Percentiles rank a stretch among this genome's conserved stretches.
These are phyloP conservation scores for Parapsyche elsis DNA, from an alignment of 1,140 invertebrate species.

Conservation along the genomic window DNA sequence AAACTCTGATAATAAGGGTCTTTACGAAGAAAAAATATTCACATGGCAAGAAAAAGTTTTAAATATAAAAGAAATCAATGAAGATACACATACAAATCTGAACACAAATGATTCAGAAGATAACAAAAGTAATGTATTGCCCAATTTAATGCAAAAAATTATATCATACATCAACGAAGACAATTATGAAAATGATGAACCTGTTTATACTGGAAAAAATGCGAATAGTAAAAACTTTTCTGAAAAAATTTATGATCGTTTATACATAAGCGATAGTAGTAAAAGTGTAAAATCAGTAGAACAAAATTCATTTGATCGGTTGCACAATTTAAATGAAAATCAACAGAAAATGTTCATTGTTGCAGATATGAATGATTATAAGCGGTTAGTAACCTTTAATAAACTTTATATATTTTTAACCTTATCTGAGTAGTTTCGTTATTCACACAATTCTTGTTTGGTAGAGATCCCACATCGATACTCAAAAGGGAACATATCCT, in stretches of 20 bases:
- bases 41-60: conserved; percentile 64
- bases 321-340: neutral
- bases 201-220: neutral
- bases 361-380: conserved; percentile 52
- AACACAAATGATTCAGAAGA: conserved; percentile 59
- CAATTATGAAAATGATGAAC: conserved; percentile 51
- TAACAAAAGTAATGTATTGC: conserved; percentile 54
- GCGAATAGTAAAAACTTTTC: neutral
- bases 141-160: conserved; percentile 49
- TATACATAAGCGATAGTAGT: neutral
- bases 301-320: neutral
- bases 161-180: conserved; percentile 63
- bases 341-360: conserved; percentile 46
- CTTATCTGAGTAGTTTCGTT: neutral
- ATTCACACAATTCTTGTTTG: conserved; percentile 48
- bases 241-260: neutral
- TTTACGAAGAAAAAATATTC: conserved; percentile 59
- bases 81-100: conserved; percentile 59
- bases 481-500: conserved; percentile 60
- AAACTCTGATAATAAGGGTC: conserved; percentile 53
- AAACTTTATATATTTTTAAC: neutral
- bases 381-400: neutral
- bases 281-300: neutral
- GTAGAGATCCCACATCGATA: conserved; percentile 59
- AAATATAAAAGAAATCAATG: conserved; percentile 55